Evolutionary conservation across 2,888 invertebrate species (phyloP).

Genomic region (Melolontha melolontha): DNA sequence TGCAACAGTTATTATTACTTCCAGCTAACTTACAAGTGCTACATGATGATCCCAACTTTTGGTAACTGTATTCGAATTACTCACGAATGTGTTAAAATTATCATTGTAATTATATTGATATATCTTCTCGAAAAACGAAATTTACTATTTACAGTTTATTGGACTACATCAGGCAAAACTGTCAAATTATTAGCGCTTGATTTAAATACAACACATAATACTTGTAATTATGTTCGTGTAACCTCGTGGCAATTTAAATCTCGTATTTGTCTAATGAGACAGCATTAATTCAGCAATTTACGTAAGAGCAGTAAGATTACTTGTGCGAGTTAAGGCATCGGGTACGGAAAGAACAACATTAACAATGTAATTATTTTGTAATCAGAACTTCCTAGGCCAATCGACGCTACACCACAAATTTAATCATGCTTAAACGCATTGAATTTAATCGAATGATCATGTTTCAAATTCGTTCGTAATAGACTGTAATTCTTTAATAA

Average conservation of each 20-base stretch:
- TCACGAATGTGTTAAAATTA: too few species aligned
- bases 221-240: background rate
- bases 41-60: too few species aligned
- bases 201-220: background rate
- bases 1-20: background rate
- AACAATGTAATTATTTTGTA: constrained; percentile 26
- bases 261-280: constrained; percentile 9
- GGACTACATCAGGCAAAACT: too few species aligned
- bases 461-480: constrained; percentile 7
- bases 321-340: constrained; percentile 14
- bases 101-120: too few species aligned
- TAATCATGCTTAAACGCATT: constrained; percentile 15
- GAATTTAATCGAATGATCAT: constrained; percentile 20
- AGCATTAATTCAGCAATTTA: constrained; percentile 10
- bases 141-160: too few species aligned
- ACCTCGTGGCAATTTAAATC: background rate
- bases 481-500: constrained; percentile 26
- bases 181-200: too few species aligned
- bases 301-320: constrained; percentile 9
- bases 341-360: constrained; percentile 1
- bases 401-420: constrained; percentile 18
- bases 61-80: too few species aligned
- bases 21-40: too few species aligned
- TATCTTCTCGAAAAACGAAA: too few species aligned
- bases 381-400: constrained; percentile 1